Evolutionary conservation across 2,113 vertebrate genomes (phyloP), one percentile per base, ranked within the genome.

Genomic region (Hydrolagus affinis): DNA sequence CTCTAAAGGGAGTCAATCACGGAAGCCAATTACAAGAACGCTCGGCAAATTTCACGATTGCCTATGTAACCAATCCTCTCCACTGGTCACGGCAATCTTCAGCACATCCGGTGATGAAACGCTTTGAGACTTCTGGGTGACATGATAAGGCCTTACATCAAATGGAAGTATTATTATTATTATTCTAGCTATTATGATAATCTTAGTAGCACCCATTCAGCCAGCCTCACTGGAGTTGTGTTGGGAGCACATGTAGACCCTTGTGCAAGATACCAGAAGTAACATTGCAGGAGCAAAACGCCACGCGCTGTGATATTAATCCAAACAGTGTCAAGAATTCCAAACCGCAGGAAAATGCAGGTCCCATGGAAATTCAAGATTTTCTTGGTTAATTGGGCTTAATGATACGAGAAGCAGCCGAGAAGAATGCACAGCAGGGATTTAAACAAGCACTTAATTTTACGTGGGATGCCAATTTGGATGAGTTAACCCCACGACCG

Each of bases 391-490:
- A 83, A 80, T 80, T 62, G 77, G 60, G 77, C 77, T 64, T 80
- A 80, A 80, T 80, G 77, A 80, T 11, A 80, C 30, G 23, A 66
- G 60, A 83, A 66, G 78, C 28, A 19, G 25, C 64, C 66, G 78
- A 66, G 9, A 25, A 32, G 78, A 83, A 83, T 32, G 8, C 78
- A 83, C 78, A 83, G 60, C 62, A 83, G 78, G 78, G 15, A 68
- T 83, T 83, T 83, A 83, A 83, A 83, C 78, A 83, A 66, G 60
- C 30, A 83, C 78, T 83, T 83, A 83, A 68, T 66, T 32, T 66
- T 32, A 83, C 28, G 25, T 32, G 60, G 60, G 62, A 32, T 83
- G 15, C 66, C 78, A 83, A 68, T 66, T 83, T 68, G 62, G 78
- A 83, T 83, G 60, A 80, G 77, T 64, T 80, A 83, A 66, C 78